Base-by-base conservation (phyloP, 2,888 invertebrate genomes). In the Clusia tigrina region DNA sequence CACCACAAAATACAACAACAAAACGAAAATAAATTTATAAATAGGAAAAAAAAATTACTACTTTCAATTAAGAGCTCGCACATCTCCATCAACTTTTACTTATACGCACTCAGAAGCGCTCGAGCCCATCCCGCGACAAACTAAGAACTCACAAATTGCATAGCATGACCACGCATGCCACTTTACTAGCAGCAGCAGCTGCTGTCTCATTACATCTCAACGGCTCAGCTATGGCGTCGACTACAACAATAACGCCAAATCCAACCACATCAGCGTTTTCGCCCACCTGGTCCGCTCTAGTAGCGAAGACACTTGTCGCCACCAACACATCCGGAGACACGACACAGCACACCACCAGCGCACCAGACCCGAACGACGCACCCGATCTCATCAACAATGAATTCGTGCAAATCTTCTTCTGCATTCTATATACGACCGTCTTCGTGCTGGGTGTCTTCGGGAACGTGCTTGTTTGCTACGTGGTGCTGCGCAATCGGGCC, bases 401-500 rank as follows among this genome's bases (percentile, higher is more conserved):
- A 25, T 69, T 80, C 38, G 76, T 82, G 53, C 81, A 81, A 71
- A 77, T 82, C 57, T 77, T 82, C 51, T 81, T 81, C 70, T 81
- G 82, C 57, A 74, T 83, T 2, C 72, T 81, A 5, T 81, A 81
- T 60, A 70, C 78, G 15, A 81, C 81, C 0, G 82, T 81, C 22
- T 98, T 98, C 81, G 87, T 94, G 0, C 86, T 96, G 51, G 98
- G 98, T 2, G 86, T 96, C 1, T 90, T 92, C 72, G 97, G 97
- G 0, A 97, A 97, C 83, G 87, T 91, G 0, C 85, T 98, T 18
- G 98, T 98, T 22, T 95, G 96, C 78, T 97, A 91, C 79, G 96
- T 98, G 17, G 97, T 99, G 5, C 88, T 93, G 37, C 87, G 95
- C 26, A 98, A 96, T 84, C 91, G 91, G 71, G 92, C 94, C 25